Conservation (phyloP, 2,888 invertebrate genomes). For the Andrena marginata region DNA sequence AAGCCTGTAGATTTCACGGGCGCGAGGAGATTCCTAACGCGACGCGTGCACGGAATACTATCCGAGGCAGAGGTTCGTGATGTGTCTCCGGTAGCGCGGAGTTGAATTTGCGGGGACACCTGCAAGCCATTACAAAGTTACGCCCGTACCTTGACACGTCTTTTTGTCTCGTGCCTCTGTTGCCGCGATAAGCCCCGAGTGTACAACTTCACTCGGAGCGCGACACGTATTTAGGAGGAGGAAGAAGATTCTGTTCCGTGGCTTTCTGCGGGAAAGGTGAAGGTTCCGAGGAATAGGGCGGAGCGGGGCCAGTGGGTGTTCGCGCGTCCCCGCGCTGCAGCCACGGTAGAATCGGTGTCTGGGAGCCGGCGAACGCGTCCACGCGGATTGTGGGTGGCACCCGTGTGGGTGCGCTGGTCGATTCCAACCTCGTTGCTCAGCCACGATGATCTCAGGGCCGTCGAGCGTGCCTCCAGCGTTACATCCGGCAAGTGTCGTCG, state of each 20-base stretch:
- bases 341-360: conserved; percentile 1
- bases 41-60: conserved; percentile 41
- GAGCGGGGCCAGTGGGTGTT: not conserved
- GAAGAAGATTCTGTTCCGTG: conserved; percentile 1
- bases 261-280: not conserved
- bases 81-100: conserved; percentile 32
- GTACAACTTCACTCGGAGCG: conserved; percentile 5
- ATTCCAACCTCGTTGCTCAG: conserved; percentile 72
- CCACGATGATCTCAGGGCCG: conserved; percentile 67
- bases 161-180: conserved; percentile 15
- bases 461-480: conserved; percentile 35
- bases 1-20: conserved; percentile 35
- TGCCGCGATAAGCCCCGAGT: conserved; percentile 1
- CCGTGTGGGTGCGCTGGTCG: conserved; percentile 67
- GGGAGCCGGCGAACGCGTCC: conserved; percentile 47
- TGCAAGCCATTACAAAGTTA: conserved; percentile 33
- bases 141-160: conserved; percentile 1
- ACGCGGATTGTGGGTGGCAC: conserved; percentile 57
- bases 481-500: conserved; percentile 62
- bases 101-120: conserved; percentile 51
- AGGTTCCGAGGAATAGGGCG: not conserved
- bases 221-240: not conserved
- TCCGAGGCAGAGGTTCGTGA: conserved; percentile 17
- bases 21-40: conserved; percentile 34
- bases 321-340: not conserved